Conservation (phyloP, 2,888 invertebrate species). For the Apoda limacodes region DNA sequence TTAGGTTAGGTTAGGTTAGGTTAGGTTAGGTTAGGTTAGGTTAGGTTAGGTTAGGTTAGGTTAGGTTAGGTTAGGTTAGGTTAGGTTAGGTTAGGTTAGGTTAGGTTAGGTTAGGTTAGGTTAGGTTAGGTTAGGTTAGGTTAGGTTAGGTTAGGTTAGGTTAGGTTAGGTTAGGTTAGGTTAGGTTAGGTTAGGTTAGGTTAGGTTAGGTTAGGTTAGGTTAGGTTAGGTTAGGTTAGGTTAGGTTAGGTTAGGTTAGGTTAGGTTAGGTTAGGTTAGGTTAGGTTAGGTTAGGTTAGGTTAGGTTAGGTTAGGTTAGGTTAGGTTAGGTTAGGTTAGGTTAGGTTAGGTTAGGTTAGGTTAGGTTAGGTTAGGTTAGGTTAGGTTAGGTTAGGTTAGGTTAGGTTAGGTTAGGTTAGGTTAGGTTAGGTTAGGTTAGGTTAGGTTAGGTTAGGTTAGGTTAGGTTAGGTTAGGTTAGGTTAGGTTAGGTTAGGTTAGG, state of each 20-base stretch:
- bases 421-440: background rate
- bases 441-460: background rate
- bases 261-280: background rate
- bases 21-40: conserved; percentile 1
- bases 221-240: background rate
- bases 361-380: background rate
- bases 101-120: background rate
- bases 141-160: background rate
- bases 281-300: background rate
- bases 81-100: conserved; percentile 1
- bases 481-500: background rate
- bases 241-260: background rate
- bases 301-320: background rate
- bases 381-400: background rate
- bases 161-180: background rate
- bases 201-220: background rate
- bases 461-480: background rate
- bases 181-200: background rate
- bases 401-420: background rate
- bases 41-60: conserved; percentile 1
- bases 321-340: background rate
- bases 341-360: background rate
- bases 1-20: conserved; percentile 3
- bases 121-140: background rate
- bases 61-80: conserved; percentile 1